Base-by-base conservation (phyloP, 2,888 invertebrate species). In the Calephelis perditalis region DNA sequence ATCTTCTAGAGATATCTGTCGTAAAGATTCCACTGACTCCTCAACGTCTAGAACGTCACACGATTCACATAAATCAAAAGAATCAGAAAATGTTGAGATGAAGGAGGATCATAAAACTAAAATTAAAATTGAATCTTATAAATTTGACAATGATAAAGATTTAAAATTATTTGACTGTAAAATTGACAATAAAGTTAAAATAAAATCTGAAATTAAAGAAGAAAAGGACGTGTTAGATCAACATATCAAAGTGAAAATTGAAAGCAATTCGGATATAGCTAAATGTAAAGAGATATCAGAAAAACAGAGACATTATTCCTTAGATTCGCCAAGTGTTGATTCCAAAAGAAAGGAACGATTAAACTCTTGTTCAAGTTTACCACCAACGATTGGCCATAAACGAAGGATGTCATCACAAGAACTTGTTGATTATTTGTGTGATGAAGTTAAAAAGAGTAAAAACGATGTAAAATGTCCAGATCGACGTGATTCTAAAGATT, bases 401-500 rank as follows among this genome's bases (percentile, higher is more conserved):
- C 91, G 96, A 58, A 92, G 96, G 63, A 92, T 95, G 73, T 96
- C 96, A 67, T 95, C 95, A 1, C 96, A 96, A 76, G 96, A 96
- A 63, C 92, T 92, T 72, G 70, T 89, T 58, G 92, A 93, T 68
- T 84, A 84, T 59, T 76, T 91, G 3, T 85, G 89, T 59, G 94
- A 95, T 64, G 92, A 93, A 11, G 76, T 89, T 3, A 95, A 95
- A 72, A 92, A 93, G 66, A 86, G 91, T 68, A 94, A 93, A 79
- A 86, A 91, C 62, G 92, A 86, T 46, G 75, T 81, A 10, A 93
- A 92, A 73, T 70, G 85, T 49, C 9, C 12, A 57, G 94, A 94
- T 75, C 86, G 95, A 63, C 86, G 95, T 62, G 95, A 95, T 74
- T 95, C 95, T 54, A 95, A 95, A 84, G 95, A 95, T 71, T 80